Conservation (phyloP, 2,797 vertebrate species). For the Dipus sagitta region DNA sequence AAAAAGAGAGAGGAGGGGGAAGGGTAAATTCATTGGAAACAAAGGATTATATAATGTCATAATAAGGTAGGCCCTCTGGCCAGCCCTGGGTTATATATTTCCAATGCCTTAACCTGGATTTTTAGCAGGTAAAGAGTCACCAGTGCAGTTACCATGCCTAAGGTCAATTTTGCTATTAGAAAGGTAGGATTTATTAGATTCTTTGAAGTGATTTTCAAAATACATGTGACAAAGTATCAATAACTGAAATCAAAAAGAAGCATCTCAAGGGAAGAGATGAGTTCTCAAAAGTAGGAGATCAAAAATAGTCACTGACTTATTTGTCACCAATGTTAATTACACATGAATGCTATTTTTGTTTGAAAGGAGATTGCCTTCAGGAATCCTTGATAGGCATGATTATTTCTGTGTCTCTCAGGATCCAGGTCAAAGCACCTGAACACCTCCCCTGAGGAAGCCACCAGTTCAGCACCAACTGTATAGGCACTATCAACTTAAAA, state of each 20-base stretch:
- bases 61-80: background rate
- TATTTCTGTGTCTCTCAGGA: slow-evolving; percentile 54
- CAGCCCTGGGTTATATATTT: slow-evolving; percentile 39
- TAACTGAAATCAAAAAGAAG: slow-evolving; percentile 67
- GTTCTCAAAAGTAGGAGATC: slow-evolving; percentile 63
- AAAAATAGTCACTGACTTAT: slow-evolving; percentile 58
- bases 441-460: background rate
- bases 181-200: slow-evolving; percentile 38
- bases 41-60: background rate
- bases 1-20: background rate
- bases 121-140: background rate
- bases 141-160: slow-evolving; percentile 24
- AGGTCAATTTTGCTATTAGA: slow-evolving; percentile 52
- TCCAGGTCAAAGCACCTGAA: slow-evolving; percentile 56
- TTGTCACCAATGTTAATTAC: slow-evolving; percentile 65
- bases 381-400: slow-evolving; percentile 37
- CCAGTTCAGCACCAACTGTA: slow-evolving; percentile 43
- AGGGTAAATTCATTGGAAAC: background rate
- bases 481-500: slow-evolving; percentile 41
- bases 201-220: slow-evolving; percentile 61
- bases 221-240: slow-evolving; percentile 65
- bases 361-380: slow-evolving; percentile 56
- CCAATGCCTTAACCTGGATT: background rate
- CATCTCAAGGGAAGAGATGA: slow-evolving; percentile 50
- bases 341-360: background rate